phyloP scores from a whole-genome alignment of 2,888 invertebrate species.

The Pristionchus exspectatus region DNA sequence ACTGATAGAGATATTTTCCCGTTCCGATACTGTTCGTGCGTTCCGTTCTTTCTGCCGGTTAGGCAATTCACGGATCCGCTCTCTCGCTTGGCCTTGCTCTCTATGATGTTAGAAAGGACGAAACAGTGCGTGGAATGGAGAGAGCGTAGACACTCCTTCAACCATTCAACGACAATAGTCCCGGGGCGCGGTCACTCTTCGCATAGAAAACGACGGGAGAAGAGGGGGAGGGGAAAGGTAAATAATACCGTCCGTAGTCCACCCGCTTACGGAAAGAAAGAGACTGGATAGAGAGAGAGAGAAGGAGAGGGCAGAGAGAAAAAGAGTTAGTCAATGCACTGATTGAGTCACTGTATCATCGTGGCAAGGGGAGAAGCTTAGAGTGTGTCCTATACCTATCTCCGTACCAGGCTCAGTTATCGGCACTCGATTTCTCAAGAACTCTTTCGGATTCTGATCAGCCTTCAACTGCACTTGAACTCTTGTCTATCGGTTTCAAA shows the following conservation, averaged over 20 bases:
- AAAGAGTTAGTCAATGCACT: neutral
- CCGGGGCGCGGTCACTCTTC: slow-evolving; percentile 30
- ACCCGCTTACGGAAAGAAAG: neutral
- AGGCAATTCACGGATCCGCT: neutral
- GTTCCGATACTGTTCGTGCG: neutral
- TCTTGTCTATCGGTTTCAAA: too few species aligned
- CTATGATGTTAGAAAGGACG: neutral
- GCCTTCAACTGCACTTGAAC: too few species aligned
- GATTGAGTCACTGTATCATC: slow-evolving; percentile 3
- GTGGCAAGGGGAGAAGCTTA: neutral
- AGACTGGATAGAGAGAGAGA: neutral
- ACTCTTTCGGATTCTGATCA: too few species aligned
- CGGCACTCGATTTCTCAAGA: neutral
- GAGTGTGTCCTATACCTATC: neutral
- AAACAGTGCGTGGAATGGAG: neutral
- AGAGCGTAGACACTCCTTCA: neutral
- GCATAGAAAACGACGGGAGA: neutral
- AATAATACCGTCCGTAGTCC: neutral
- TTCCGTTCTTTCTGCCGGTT: neutral
- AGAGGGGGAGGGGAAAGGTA: neutral
- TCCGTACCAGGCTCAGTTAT: neutral
- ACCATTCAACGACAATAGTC: slow-evolving; percentile 17
- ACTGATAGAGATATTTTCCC: neutral
- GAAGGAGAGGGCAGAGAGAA: neutral
- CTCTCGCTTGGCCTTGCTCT: neutral